These are phyloP conservation scores for Eristalinus sepulchralis DNA, from an alignment of 2,888 invertebrate genomes.

Conservation along the genomic window DNA sequence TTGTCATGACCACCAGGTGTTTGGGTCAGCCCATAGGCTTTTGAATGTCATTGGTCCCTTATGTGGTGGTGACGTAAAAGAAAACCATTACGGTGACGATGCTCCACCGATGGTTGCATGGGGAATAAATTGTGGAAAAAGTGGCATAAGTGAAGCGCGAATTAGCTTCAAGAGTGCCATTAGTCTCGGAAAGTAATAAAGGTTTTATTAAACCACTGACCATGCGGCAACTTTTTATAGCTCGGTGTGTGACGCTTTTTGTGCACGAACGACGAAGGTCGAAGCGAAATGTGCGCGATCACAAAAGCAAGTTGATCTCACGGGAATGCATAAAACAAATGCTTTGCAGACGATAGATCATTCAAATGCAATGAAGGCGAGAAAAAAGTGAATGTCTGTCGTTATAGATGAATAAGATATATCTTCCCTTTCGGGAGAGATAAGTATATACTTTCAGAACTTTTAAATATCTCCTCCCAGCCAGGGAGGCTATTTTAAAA, in stretches of 20 bases:
- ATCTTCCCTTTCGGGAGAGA: not conserved
- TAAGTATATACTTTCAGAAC: too few relatives aligned
- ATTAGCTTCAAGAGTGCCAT: constrained; percentile 19
- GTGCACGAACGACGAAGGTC: not conserved
- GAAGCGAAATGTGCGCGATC: not conserved
- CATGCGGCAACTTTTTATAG: constrained; percentile 27
- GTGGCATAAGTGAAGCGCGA: constrained; percentile 20
- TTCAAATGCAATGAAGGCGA: not conserved
- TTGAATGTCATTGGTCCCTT: constrained; percentile 40
- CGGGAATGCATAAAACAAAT: not conserved
- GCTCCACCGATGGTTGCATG: not conserved
- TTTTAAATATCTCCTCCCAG: too few relatives aligned
- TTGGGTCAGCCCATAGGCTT: constrained; percentile 15
- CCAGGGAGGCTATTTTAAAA: too few relatives aligned
- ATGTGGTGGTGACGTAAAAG: constrained; percentile 1
- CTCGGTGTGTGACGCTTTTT: not conserved
- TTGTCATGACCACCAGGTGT: constrained; percentile 44
- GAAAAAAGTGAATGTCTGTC: not conserved
- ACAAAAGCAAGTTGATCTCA: not conserved
- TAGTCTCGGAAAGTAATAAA: constrained; percentile 50
- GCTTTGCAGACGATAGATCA: not conserved
- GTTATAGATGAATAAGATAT: not conserved
- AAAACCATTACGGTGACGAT: constrained; percentile 17
- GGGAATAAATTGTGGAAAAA: not conserved
- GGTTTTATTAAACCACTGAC: constrained; percentile 5